A percentile compares a stretch with the other conserved stretches of the same genome.
Conservation (phyloP, 2,113 vertebrate species). For the Trogon surrucura region DNA sequence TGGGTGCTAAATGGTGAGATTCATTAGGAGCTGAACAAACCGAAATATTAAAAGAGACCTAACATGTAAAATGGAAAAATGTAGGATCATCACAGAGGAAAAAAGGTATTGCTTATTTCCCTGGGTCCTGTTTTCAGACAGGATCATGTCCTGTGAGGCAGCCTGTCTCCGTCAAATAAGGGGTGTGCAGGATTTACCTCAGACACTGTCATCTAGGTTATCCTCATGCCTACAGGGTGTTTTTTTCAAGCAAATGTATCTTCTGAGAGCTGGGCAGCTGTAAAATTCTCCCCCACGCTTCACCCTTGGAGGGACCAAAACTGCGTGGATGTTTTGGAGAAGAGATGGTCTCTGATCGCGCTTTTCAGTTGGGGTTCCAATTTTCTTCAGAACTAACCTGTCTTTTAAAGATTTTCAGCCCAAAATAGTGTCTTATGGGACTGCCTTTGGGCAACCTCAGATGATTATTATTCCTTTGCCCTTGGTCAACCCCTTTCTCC, state of each 20-base stretch:
- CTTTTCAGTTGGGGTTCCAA: not conserved
- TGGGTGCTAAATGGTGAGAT: not conserved
- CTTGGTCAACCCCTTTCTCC: not conserved
- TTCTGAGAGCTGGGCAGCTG: not conserved
- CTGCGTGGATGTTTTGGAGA: not conserved
- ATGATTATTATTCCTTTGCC: not conserved
- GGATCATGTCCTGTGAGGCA: not conserved
- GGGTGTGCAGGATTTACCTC: not conserved
- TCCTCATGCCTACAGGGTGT: not conserved
- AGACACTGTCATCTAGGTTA: not conserved
- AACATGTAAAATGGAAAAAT: not conserved
- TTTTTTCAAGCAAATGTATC: not conserved
- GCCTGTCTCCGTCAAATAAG: not conserved
- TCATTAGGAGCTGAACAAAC: not conserved
- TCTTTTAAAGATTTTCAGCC: not conserved
- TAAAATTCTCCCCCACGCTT: not conserved
- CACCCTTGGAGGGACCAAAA: not conserved
- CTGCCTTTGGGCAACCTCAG: not conserved
- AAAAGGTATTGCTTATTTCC: not conserved
- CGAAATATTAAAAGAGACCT: not conserved
- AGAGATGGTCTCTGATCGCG: not conserved
- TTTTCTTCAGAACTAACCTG: not conserved
- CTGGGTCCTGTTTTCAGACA: not conserved
- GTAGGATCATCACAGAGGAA: fast-evolving
- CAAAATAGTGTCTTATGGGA: not conserved